phyloP scores from a whole-genome alignment of 2,888 invertebrate species.

The Iphiclides podalirius region DNA sequence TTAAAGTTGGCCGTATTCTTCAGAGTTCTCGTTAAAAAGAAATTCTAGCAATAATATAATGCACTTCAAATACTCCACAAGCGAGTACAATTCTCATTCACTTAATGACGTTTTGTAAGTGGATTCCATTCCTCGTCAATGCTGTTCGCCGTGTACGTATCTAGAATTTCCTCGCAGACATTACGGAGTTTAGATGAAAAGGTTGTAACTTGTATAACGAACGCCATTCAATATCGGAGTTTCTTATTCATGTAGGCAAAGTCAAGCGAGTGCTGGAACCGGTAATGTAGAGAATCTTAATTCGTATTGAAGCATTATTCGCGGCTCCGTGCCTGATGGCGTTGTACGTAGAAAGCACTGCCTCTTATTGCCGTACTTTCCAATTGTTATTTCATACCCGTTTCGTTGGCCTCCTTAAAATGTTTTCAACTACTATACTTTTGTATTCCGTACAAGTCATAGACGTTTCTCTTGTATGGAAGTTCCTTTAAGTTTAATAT shows the following conservation, averaged over 20 bases:
- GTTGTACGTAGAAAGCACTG: conserved; percentile 21
- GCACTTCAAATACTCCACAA: too few relatives aligned
- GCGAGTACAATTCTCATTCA: not conserved
- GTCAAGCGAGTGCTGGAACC: conserved; percentile 18
- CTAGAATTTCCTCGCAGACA: conserved; percentile 12
- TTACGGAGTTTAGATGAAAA: conserved; percentile 15
- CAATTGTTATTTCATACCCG: conserved; percentile 11
- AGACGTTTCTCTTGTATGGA: too few relatives aligned
- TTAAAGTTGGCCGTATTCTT: too few relatives aligned
- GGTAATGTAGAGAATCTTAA: conserved; percentile 23
- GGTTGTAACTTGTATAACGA: conserved; percentile 22
- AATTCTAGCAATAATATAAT: too few relatives aligned
- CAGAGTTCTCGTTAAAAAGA: too few relatives aligned
- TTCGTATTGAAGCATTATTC: conserved; percentile 22
- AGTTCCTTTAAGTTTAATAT: too few relatives aligned
- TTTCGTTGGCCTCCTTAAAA: conserved; percentile 8
- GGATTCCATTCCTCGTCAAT: not conserved
- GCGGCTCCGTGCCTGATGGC: conserved; percentile 6
- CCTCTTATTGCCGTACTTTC: conserved; percentile 14
- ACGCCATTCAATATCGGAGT: conserved; percentile 22
- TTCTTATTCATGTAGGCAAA: conserved; percentile 18
- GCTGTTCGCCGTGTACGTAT: not conserved
- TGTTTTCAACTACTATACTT: too few relatives aligned
- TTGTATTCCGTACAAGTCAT: too few relatives aligned
- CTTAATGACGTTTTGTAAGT: not conserved